phyloP scores from a whole-genome alignment of 2,888 invertebrate species.

The Sinotaia quadrata region DNA sequence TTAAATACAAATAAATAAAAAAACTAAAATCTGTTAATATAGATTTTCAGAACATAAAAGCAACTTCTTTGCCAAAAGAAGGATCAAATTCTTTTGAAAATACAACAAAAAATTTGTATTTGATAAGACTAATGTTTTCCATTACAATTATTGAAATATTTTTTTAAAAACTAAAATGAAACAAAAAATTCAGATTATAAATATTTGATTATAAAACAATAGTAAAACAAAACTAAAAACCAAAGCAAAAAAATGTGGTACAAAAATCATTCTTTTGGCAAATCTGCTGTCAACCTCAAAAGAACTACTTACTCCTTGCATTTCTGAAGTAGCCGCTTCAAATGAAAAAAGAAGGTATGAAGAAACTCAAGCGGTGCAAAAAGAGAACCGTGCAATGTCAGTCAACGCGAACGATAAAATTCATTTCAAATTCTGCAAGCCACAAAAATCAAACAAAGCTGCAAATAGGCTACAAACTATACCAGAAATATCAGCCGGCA shows the following conservation, averaged over 20 bases:
- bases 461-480: too few relatives aligned
- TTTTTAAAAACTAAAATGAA: constrained; percentile 34
- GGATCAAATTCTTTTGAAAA: too few relatives aligned
- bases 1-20: too few relatives aligned
- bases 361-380: constrained; percentile 40
- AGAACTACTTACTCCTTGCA: constrained; percentile 18
- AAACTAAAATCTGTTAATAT: too few relatives aligned
- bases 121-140: too few relatives aligned
- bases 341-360: constrained; percentile 25
- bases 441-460: constrained; percentile 20
- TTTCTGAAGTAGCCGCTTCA: constrained; percentile 16
- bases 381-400: constrained; percentile 37
- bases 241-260: not conserved
- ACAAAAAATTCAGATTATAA: not conserved
- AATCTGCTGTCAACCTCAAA: constrained; percentile 6
- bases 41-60: too few relatives aligned
- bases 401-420: constrained; percentile 19
- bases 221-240: too few relatives aligned
- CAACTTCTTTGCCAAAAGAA: too few relatives aligned
- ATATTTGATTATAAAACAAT: not conserved
- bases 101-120: too few relatives aligned
- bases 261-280: constrained; percentile 13
- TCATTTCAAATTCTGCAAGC: constrained; percentile 22
- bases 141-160: constrained; percentile 30
- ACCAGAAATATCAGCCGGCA: too few relatives aligned